Evolutionary conservation across 2,113 vertebrate species (phyloP).

Genomic region (Poicephalus meyeri): DNA sequence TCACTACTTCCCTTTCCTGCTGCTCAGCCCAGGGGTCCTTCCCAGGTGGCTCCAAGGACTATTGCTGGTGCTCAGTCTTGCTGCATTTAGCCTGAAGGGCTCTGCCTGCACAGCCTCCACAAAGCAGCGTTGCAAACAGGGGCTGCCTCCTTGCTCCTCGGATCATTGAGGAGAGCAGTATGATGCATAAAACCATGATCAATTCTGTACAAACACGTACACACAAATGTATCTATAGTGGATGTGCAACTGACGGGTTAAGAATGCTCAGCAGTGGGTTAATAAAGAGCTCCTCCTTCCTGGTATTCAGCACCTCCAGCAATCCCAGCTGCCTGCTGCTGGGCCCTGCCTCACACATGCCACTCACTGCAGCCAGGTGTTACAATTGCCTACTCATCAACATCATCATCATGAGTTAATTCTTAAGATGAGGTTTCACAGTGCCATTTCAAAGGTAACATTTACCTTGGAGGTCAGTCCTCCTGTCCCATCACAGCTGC

Average conservation of each 20-base stretch:
- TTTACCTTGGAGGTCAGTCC: background rate
- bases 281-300: background rate
- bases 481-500: background rate
- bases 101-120: background rate
- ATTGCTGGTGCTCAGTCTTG: background rate
- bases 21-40: background rate
- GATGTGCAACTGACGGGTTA: background rate
- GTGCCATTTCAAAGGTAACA: background rate
- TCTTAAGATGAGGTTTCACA: background rate
- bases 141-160: background rate
- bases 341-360: background rate
- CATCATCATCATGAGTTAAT: background rate
- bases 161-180: background rate
- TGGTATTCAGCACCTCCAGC: background rate
- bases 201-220: accelerated
- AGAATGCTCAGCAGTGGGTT: background rate
- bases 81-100: background rate
- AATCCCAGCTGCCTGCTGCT: background rate
- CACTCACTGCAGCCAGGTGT: background rate
- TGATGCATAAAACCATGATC: background rate
- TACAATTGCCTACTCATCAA: background rate
- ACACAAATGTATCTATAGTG: accelerated
- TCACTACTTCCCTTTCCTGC: background rate
- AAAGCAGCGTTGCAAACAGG: background rate
- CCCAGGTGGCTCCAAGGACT: background rate